phyloP scores from a whole-genome alignment of 2,113 vertebrate genomes.

The Crocuta crocuta region DNA sequence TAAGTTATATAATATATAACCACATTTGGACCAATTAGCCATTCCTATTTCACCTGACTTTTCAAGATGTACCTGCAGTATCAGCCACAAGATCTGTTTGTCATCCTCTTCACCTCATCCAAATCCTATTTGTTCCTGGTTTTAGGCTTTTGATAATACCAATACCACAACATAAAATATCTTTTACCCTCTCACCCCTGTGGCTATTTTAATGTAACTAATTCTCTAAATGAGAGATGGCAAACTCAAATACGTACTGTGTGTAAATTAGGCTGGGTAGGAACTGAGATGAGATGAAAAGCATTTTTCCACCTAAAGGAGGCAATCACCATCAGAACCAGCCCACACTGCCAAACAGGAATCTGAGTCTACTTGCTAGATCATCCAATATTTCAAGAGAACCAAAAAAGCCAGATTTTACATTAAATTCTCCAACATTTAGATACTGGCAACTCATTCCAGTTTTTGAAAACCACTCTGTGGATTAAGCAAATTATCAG shows the following conservation, averaged over 20 bases:
- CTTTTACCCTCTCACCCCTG: background rate
- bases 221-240: background rate
- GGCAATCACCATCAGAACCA: background rate
- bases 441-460: background rate
- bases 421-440: constrained; percentile 30
- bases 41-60: background rate
- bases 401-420: background rate
- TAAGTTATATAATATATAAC: background rate
- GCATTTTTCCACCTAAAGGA: background rate
- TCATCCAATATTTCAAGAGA: background rate
- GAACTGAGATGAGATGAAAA: background rate
- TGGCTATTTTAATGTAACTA: constrained; percentile 22
- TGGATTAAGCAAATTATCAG: constrained; percentile 25
- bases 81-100: background rate
- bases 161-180: background rate
- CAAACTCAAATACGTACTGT: constrained; percentile 9
- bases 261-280: background rate
- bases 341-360: background rate
- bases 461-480: background rate
- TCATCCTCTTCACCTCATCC: background rate
- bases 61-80: background rate
- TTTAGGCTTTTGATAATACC: background rate
- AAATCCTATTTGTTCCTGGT: background rate
- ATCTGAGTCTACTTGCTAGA: background rate
- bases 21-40: background rate